phyloP scores from a whole-genome alignment of 2,113 vertebrate species.

The Bungarus multicinctus region DNA sequence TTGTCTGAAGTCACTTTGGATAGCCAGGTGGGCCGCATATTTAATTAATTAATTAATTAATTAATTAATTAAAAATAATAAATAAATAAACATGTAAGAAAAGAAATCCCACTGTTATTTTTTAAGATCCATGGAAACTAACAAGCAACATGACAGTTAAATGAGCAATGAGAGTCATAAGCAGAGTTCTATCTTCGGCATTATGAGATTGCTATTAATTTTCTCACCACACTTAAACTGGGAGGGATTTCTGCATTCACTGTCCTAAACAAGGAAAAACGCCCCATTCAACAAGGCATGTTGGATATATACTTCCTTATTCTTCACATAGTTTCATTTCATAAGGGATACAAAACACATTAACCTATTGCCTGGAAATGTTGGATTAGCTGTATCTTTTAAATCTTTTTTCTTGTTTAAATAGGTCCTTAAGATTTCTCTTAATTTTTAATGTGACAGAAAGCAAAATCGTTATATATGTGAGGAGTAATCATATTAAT shows the following conservation, averaged over 20 bases:
- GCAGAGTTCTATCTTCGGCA: not conserved
- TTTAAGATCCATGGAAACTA: not conserved
- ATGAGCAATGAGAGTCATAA: not conserved
- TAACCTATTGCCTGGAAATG: not conserved
- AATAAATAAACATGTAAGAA: not conserved
- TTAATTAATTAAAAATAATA: not conserved
- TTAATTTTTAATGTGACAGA: not conserved
- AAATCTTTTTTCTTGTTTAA: not conserved
- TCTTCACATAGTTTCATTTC: not conserved
- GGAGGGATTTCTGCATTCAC: not conserved
- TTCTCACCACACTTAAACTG: not conserved
- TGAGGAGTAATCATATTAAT: not conserved
- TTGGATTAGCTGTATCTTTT: not conserved
- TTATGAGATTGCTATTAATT: not conserved
- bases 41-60: not conserved
- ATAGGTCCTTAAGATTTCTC: not conserved
- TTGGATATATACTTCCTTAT: not conserved
- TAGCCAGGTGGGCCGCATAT: not conserved
- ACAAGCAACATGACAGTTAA: not conserved
- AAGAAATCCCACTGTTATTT: not conserved
- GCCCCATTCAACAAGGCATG: not conserved
- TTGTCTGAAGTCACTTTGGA: not conserved
- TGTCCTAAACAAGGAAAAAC: not conserved
- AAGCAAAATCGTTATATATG: not conserved
- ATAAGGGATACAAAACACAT: not conserved